These are phyloP conservation scores for Apeltes quadracus DNA, from an alignment of 2,113 vertebrate species.

Conservation along the genomic window DNA sequence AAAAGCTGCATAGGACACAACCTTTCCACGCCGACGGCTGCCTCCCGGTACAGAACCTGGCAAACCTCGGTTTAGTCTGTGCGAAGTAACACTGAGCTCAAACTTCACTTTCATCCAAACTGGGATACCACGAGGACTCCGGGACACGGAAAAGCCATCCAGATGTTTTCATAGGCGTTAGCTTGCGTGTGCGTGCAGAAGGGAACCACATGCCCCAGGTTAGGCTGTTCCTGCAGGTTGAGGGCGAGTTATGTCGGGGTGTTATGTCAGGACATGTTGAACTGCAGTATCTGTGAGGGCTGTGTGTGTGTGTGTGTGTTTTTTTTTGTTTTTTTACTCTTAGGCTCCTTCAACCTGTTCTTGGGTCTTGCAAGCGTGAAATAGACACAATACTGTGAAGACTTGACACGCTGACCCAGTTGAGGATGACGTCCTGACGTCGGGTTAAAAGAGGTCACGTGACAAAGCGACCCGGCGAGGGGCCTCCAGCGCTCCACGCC, in stretches of 20 bases:
- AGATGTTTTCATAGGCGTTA: neutral
- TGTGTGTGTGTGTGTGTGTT: constrained; percentile 18
- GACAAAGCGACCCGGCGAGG: constrained; percentile 11
- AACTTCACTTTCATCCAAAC: constrained; percentile 40
- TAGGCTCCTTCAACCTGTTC: constrained; percentile 18
- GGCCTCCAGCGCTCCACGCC: neutral
- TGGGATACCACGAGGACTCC: neutral
- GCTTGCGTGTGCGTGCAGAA: neutral
- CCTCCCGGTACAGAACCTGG: constrained; percentile 31
- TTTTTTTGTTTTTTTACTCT: too few species aligned
- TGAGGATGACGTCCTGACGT: constrained; percentile 32
- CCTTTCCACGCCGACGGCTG: neutral
- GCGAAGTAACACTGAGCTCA: constrained; percentile 23
- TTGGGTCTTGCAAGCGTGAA: constrained; percentile 8
- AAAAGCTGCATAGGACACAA: neutral
- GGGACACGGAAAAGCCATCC: neutral
- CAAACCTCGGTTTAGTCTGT: constrained; percentile 19
- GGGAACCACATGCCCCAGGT: neutral
- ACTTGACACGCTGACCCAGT: constrained; percentile 33
- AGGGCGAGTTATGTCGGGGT: constrained; percentile 1
- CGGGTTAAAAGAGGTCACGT: constrained; percentile 23
- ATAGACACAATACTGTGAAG: neutral
- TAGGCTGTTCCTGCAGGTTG: constrained; percentile 1
- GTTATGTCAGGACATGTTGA: constrained; percentile 52
- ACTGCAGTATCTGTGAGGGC: constrained; percentile 14